phyloP scores from a whole-genome alignment of 2,888 invertebrate species.

The Cheilosia impressa region DNA sequence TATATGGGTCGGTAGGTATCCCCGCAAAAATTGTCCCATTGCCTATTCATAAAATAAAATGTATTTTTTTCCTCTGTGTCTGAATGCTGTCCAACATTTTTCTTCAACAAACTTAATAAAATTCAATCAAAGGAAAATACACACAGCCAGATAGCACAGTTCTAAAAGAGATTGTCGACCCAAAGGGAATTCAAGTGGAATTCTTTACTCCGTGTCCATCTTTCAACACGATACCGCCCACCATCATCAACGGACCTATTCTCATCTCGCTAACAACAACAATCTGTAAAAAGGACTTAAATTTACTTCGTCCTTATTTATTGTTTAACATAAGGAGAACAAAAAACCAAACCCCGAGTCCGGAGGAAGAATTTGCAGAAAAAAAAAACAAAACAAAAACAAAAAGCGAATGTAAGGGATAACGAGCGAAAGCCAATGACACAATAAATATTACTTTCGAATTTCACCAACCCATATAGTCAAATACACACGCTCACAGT shows the following conservation, averaged over 20 bases:
- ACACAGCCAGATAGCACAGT: neutral
- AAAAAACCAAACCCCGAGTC: neutral
- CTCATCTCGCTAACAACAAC: conserved; percentile 41
- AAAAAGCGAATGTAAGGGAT: conserved; percentile 52
- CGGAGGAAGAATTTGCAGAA: neutral
- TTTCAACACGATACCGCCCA: neutral
- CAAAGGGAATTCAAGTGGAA: conserved; percentile 64
- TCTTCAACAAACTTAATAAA: conserved; percentile 35
- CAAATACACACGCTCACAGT: conserved; percentile 17
- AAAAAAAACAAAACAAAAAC: neutral
- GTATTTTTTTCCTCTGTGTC: neutral
- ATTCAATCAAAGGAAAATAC: conserved; percentile 47
- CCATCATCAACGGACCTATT: conserved; percentile 6
- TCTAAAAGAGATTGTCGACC: conserved; percentile 53
- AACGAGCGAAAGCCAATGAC: conserved; percentile 71
- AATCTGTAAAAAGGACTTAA: conserved; percentile 48
- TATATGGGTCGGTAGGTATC: neutral
- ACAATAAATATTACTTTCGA: conserved; percentile 69
- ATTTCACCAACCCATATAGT: conserved; percentile 40
- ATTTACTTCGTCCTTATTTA: conserved; percentile 52
- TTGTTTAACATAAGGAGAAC: conserved; percentile 47
- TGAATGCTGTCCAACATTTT: neutral
- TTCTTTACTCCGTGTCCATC: conserved; percentile 36
- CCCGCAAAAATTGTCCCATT: neutral
- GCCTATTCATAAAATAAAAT: neutral